These are phyloP conservation scores for Nebria salina DNA, from an alignment of 2,888 invertebrate species.

Conservation along the genomic window DNA sequence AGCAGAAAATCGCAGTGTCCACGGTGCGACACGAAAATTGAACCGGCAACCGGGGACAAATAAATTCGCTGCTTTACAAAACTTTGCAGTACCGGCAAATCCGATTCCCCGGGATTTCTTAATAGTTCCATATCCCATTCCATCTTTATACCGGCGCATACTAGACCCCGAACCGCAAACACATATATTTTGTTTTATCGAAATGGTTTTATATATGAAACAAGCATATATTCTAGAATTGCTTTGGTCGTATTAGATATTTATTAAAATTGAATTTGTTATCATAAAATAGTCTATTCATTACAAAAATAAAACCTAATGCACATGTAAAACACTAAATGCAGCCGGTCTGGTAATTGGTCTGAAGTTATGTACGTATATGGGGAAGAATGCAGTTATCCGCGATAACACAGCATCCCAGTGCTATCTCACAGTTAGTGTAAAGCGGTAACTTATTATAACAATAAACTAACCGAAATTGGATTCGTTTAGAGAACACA, in stretches of 20 bases:
- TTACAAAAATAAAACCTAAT: neutral
- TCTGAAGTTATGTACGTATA: neutral
- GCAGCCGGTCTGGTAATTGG: neutral
- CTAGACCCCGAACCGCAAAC: neutral
- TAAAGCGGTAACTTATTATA: conserved; percentile 30
- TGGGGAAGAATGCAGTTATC: neutral
- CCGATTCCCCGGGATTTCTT: neutral
- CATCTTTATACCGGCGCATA: neutral
- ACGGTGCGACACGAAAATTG: neutral
- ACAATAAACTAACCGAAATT: conserved; percentile 43
- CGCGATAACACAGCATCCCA: conserved; percentile 20
- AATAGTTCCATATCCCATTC: neutral
- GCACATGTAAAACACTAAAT: neutral
- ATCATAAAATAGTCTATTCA: neutral
- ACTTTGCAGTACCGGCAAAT: neutral
- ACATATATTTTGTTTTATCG: neutral
- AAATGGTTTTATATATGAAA: neutral
- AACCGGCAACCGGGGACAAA: neutral
- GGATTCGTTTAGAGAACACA: conserved; percentile 16
- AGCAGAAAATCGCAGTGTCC: neutral
- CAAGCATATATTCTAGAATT: neutral
- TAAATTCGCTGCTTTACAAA: neutral
- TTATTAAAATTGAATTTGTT: neutral
- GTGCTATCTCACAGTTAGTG: conserved; percentile 38
- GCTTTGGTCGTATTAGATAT: neutral